These are phyloP conservation scores for Arvicola amphibius DNA, from an alignment of 2,797 vertebrate genomes.

Conservation along the genomic window DNA sequence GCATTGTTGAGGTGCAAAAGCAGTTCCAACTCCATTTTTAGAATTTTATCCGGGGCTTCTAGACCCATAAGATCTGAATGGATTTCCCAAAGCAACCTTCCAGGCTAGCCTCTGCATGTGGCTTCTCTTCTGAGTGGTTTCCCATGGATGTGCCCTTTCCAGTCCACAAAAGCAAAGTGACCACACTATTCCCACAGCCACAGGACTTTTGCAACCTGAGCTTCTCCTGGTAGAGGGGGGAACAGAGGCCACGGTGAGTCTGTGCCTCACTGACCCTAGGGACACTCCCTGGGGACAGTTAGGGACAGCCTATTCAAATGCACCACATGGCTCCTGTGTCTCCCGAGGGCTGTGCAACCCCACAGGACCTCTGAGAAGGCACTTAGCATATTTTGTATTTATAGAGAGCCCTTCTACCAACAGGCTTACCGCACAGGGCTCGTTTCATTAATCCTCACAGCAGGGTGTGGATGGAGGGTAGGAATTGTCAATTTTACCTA, in stretches of 20 bases:
- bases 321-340: neutral
- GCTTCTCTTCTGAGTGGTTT: fast-evolving
- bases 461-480: neutral
- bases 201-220: fast-evolving
- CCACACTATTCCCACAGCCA: fast-evolving
- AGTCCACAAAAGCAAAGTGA: neutral
- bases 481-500: slow-evolving; percentile 62
- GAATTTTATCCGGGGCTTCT: fast-evolving
- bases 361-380: neutral
- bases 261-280: neutral
- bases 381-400: slow-evolving; percentile 26
- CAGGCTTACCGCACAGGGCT: neutral
- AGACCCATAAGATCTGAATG: neutral
- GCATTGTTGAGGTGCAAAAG: fast-evolving
- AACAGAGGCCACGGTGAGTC: neutral
- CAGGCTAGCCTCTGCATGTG: fast-evolving
- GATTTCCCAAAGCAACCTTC: neutral
- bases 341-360: neutral
- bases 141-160: fast-evolving
- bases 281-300: neutral
- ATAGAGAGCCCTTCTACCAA: slow-evolving; percentile 12
- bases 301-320: neutral
- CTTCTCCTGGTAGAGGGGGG: too few relatives aligned
- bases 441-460: slow-evolving; percentile 51
- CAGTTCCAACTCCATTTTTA: neutral